Conservation (phyloP, 2,113 vertebrate genomes). For the Pampusana beccarii region DNA sequence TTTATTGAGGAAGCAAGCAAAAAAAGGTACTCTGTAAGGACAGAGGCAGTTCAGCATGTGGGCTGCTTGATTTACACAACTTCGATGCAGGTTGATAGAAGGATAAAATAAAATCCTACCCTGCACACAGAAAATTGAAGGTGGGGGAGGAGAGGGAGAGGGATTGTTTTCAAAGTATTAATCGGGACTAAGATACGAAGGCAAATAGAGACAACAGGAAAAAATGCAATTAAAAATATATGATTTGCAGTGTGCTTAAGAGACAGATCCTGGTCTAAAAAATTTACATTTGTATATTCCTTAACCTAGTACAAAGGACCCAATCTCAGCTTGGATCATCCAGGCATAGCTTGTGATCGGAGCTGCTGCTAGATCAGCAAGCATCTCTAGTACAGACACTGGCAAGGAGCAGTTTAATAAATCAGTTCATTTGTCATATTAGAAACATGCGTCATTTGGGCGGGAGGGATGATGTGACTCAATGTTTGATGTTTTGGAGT, state of each 20-base stretch:
- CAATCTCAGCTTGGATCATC: neutral
- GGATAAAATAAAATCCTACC: neutral
- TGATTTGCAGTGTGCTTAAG: neutral
- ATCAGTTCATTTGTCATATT: neutral
- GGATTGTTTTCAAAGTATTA: conserved; percentile 4
- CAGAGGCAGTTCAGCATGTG: neutral
- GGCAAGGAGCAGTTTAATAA: neutral
- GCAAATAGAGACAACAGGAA: neutral
- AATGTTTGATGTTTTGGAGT: neutral
- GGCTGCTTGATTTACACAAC: neutral
- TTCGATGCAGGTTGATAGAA: neutral
- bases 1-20: neutral
- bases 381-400: neutral
- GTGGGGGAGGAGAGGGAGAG: neutral
- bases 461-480: neutral
- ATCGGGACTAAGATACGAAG: neutral
- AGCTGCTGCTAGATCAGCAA: neutral
- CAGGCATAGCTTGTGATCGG: neutral
- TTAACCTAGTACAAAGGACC: neutral
- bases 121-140: neutral
- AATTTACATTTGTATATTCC: neutral
- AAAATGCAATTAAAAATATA: neutral
- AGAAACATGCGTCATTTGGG: neutral
- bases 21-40: neutral
- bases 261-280: neutral